These are phyloP conservation scores for Pipistrellus pipistrellus DNA, from an alignment of 2,797 vertebrate species.

Conservation along the genomic window DNA sequence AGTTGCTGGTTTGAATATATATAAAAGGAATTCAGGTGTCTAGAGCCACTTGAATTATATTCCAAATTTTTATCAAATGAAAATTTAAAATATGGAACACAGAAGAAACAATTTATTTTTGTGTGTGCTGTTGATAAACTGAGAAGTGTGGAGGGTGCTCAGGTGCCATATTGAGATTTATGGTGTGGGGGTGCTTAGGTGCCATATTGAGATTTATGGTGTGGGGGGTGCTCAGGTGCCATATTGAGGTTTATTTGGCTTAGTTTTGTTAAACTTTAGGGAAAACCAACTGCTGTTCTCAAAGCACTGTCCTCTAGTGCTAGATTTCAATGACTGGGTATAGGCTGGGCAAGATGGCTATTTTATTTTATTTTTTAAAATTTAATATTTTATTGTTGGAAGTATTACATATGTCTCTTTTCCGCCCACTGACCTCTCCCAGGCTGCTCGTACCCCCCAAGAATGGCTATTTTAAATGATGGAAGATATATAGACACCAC, in stretches of 20 bases:
- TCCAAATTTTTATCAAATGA: conserved; percentile 21
- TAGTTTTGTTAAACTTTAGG: conserved; percentile 24
- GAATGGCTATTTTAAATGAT: conserved; percentile 32
- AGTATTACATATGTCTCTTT: too few relatives aligned
- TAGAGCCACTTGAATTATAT: not conserved
- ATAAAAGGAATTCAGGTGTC: not conserved
- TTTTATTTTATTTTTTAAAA: not conserved
- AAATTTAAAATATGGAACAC: conserved; percentile 35
- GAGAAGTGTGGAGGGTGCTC: not conserved
- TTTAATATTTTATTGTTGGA: too few relatives aligned
- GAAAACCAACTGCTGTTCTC: conserved; percentile 3
- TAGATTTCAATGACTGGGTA: not conserved
- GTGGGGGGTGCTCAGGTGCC: not conserved
- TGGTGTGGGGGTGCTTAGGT: not conserved
- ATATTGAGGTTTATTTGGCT: not conserved
- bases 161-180: not conserved
- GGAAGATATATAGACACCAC: not conserved
- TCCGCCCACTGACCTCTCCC: too few relatives aligned
- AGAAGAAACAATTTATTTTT: conserved; percentile 24
- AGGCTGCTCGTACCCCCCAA: not conserved
- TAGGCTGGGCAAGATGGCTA: not conserved
- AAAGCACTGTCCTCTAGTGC: not conserved
- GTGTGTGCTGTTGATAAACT: conserved; percentile 30
- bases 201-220: too few relatives aligned
- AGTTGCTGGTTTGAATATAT: conserved; percentile 13